These are phyloP conservation scores for Protophormia terraenovae DNA, from an alignment of 2,888 invertebrate genomes.

Conservation along the genomic window DNA sequence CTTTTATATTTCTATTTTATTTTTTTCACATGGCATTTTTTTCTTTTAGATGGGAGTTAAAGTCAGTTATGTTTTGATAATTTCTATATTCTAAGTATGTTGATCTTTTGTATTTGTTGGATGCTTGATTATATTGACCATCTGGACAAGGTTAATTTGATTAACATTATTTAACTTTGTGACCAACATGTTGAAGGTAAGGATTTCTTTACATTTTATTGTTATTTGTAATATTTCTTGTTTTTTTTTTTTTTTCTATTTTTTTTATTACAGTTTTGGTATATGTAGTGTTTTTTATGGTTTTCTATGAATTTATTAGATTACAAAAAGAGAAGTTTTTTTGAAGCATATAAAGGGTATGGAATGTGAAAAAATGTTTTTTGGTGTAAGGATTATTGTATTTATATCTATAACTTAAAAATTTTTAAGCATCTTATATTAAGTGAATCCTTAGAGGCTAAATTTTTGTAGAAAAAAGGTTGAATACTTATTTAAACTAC, in stretches of 20 bases:
- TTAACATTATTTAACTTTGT: constrained; percentile 49
- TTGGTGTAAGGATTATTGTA: too few species aligned
- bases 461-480: too few species aligned
- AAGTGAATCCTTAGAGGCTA: too few species aligned
- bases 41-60: not conserved
- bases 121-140: constrained; percentile 22
- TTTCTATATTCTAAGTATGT: not conserved
- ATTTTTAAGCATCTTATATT: too few species aligned
- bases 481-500: too few species aligned
- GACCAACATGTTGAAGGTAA: not conserved
- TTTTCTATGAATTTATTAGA: not conserved
- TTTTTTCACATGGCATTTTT: not conserved
- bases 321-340: not conserved
- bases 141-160: constrained; percentile 42
- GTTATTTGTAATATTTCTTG: not conserved
- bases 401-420: too few species aligned
- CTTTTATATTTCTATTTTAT: not conserved
- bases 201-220: not conserved
- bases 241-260: not conserved
- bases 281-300: not conserved
- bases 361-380: not conserved
- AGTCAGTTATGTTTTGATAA: constrained; percentile 9
- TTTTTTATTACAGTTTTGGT: not conserved
- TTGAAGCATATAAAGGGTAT: not conserved
- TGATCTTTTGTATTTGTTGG: constrained; percentile 16